Evolutionary conservation across 2,797 vertebrate genomes (phyloP), one percentile per base, ranked within the genome.

Genomic region (Fringilla coelebs): DNA sequence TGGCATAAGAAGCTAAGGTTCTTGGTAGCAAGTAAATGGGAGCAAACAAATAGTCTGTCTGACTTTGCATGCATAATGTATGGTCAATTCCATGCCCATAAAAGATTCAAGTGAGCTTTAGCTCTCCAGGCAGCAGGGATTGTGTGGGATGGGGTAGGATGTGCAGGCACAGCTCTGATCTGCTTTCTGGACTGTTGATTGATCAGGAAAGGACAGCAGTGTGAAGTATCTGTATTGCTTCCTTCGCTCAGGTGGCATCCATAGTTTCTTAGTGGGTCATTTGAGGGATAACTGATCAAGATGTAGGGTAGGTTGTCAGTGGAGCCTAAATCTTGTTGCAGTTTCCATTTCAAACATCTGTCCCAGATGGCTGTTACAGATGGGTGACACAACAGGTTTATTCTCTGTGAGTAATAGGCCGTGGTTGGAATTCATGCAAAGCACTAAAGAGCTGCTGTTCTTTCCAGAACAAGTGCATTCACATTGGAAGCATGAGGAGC

Each of bases 281-380:
- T 83, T 20, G 58, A 41, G 60, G 68, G 14, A 25, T 68, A 85
- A 65, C 46, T 60, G 55, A 83, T 65, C 13, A 51, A 60, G 55
- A 11, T 87, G 71, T 88, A 58, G 41, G 57, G 26, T 43, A 13
- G 62, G 32, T 43, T 88, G 25, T 40, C 61, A 72, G 57, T 32
- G 26, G 58, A 43, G 31, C 65, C 62, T 95, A 85, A 90, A 90
- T 95, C 77, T 89, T 1, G 0, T 80, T 58, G 43, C 36, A 83
- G 31, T 65, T 95, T 82, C 65, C 31, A n/a, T 90, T 74, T 65
- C 25, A 67, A 92, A 80, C 68, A 71, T 91, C 76, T 96, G 57
- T 87, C 88, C 85, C 93, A 93, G 84, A 71, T 93, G 85, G 88
- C 45, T 84, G 49, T 65, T 84, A 40, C 72, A 85, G 92, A 92